Base-by-base conservation (phyloP, 2,797 vertebrate genomes). In the Scarus forsteni region DNA sequence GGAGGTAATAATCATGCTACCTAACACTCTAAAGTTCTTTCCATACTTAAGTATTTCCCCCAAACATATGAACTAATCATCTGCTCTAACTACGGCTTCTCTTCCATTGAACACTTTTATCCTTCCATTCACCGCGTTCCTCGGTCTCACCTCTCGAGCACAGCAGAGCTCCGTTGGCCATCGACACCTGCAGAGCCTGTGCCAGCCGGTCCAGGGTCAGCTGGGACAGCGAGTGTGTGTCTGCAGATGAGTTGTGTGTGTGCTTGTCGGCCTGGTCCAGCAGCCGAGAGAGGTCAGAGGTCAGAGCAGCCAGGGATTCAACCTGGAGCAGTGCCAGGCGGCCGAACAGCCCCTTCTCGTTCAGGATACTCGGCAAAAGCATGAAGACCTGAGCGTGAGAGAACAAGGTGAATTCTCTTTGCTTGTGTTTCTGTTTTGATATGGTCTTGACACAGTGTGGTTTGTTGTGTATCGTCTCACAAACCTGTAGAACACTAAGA, bases 181-280 rank as follows among this genome's bases (percentile, higher is more conserved):
- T 95, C 73, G 97, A 95, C 61, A 99, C 97, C 69, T 99, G 98
- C 88, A 99, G 76, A 35, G 97, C 96, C 87, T 99, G 98, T 0
- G 97, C 97, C 76, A 99, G 93, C 54, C 98, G 94, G 90, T 99
- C 98, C 50, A 99, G 91, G 1, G 95, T 85, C 63, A 99, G 95
- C 90, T 99, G 97, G 1, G 95, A 94, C 75, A 96, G 94, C 0
- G 92, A 91, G 56, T 97, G 96, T 53, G 93, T 93, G 58, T 96
- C 95, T 10, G 94, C 7, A 0, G 88, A 50, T 0, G 87, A 75
- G 0, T 35, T 10, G 66, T 89, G 90, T 0, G 74, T 72, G 49
- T 90, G 90, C 75, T 92, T 92, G 77, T 93, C 90, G 73, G 88
- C 95, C 86, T 97, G 96, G 13, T 99, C 96, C 15, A 96, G 92